Conservation (phyloP, 2,797 vertebrate genomes). For the Heliangelus exortis region DNA sequence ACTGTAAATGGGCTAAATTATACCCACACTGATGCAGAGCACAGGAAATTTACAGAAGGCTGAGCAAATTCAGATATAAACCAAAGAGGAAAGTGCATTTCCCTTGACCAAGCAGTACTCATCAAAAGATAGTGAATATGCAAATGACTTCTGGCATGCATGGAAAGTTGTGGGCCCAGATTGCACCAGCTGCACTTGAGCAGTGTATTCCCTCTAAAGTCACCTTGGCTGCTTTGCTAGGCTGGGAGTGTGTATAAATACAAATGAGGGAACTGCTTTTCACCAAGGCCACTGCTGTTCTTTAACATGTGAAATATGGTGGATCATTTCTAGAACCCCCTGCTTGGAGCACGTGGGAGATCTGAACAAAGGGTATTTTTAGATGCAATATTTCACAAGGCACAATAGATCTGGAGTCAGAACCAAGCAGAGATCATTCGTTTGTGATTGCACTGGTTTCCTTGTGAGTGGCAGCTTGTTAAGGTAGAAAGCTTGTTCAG, state of each 20-base stretch:
- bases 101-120: neutral
- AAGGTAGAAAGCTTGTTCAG: neutral
- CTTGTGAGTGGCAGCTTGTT: constrained; percentile 19
- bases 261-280: constrained; percentile 15
- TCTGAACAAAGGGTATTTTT: neutral
- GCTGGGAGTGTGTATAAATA: neutral
- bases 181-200: neutral
- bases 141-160: constrained; percentile 1
- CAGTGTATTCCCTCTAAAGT: neutral
- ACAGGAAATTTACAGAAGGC: neutral
- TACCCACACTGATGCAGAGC: neutral
- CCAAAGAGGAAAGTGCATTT: constrained; percentile 11
- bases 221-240: constrained; percentile 8
- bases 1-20: neutral
- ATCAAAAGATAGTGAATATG: constrained; percentile 55
- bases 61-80: constrained; percentile 35
- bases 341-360: neutral
- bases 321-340: neutral
- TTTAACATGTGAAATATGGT: neutral
- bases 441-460: neutral
- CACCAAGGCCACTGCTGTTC: neutral
- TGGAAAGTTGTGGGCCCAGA: neutral
- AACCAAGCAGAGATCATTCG: neutral
- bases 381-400: neutral
- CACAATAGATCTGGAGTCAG: neutral